Percentiles rank a stretch among this genome's conserved stretches.
phyloP scores from a whole-genome alignment of 2,888 invertebrate genomes.

The Tricholauxania praeusta region DNA sequence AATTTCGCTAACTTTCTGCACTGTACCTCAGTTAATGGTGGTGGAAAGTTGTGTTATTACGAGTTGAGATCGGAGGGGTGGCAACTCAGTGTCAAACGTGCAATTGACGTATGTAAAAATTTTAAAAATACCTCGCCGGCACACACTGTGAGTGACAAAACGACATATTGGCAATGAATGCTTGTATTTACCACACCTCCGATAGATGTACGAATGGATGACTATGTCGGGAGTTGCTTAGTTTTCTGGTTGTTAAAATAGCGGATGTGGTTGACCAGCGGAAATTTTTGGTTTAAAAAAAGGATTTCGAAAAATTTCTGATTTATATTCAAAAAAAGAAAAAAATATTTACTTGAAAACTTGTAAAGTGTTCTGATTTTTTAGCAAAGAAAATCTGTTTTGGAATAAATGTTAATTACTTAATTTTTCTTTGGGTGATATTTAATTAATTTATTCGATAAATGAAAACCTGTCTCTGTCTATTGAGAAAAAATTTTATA shows the following conservation, averaged over 20 bases:
- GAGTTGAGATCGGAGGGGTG: conserved; percentile 57
- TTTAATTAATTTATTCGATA: no score
- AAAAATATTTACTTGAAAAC: no score
- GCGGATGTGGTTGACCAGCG: conserved; percentile 33
- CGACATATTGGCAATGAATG: conserved; percentile 14
- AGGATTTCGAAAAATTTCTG: background rate
- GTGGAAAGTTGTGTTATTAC: conserved; percentile 26
- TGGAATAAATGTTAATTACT: no score
- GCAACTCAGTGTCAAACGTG: conserved; percentile 51
- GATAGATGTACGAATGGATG: background rate
- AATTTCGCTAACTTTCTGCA: no score
- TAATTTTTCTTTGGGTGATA: no score
- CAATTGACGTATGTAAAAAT: conserved; percentile 41
- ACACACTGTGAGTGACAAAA: conserved; percentile 21
- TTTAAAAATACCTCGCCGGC: conserved; percentile 27
- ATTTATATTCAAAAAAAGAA: background rate
- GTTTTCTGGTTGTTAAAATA: conserved; percentile 3
- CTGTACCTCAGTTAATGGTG: no score
- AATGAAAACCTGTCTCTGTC: no score
- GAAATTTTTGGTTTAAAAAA: conserved; percentile 10
- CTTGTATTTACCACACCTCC: conserved; percentile 12
- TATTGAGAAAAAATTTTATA: no score
- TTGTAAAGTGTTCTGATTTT: no score
- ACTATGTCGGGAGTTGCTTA: background rate
- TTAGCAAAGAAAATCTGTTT: no score